A percentile compares a stretch with the other conserved stretches of the same genome.
Conservation (phyloP, 1,140 invertebrate genomes). For the Drosophila lacertosa region DNA sequence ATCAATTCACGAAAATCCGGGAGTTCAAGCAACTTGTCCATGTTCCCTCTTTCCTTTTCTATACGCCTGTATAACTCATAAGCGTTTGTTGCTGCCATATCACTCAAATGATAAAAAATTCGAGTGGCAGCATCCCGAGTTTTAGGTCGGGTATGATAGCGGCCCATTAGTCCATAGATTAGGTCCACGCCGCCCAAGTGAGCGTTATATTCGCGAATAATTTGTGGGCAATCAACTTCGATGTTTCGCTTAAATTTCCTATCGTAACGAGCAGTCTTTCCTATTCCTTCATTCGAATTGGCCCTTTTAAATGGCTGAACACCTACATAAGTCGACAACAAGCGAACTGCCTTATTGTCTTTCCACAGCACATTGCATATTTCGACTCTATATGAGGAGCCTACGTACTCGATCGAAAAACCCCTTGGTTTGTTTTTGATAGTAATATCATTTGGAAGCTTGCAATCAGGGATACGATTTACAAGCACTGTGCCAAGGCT, state of each 20-base stretch:
- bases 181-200: too few species aligned
- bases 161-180: conserved; percentile 82
- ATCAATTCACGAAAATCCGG: conserved; percentile 8
- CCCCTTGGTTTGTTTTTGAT: too few species aligned
- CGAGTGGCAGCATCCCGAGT: conserved; percentile 83
- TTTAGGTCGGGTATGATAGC: conserved; percentile 83
- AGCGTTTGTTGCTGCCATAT: conserved; percentile 64
- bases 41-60: neutral
- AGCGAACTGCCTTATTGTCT: conserved; percentile 26
- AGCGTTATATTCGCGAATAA: conserved; percentile 84
- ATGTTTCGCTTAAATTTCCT: conserved; percentile 67
- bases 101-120: conserved; percentile 84
- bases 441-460: too few species aligned
- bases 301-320: conserved; percentile 20
- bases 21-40: conserved; percentile 3
- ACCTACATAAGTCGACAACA: conserved; percentile 39
- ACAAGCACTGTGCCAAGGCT: too few species aligned
- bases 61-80: too few species aligned
- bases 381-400: too few species aligned
- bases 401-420: conserved; percentile 42
- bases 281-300: conserved; percentile 12
- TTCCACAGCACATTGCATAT: too few species aligned
- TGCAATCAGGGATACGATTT: too few species aligned
- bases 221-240: conserved; percentile 84
- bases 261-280: conserved; percentile 19